Evolutionary conservation across 1,140 invertebrate species (phyloP).

Genomic region (Atta texana): DNA sequence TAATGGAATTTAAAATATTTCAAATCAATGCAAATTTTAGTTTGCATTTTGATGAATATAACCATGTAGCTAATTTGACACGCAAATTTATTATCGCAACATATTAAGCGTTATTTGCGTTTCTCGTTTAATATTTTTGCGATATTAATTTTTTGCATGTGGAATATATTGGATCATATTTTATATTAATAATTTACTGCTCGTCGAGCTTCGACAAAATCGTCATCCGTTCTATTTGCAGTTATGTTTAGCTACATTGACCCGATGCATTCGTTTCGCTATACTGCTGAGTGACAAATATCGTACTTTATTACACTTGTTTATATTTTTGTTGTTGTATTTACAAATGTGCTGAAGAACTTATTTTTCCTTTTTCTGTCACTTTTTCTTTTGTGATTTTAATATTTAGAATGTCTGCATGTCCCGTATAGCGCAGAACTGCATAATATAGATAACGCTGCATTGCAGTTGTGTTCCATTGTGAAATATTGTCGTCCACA

Average conservation of each 20-base stretch:
- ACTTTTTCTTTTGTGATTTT: neutral
- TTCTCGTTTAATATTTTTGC: neutral
- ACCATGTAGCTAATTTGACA: too few species aligned
- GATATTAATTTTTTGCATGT: neutral
- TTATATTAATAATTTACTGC: neutral
- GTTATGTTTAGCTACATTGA: neutral
- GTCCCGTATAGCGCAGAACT: slow-evolving; percentile 57
- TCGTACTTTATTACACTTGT: neutral
- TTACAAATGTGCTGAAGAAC: neutral
- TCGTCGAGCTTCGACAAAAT: neutral
- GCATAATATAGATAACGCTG: slow-evolving; percentile 71
- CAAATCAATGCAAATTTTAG: neutral
- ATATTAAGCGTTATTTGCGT: neutral
- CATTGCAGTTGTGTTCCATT: slow-evolving; percentile 65
- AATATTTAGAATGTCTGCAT: neutral
- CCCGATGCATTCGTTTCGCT: neutral
- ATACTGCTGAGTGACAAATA: neutral
- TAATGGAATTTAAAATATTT: neutral
- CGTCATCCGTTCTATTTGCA: slow-evolving; percentile 4
- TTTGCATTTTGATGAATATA: neutral
- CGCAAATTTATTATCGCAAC: neutral
- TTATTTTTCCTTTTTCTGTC: neutral
- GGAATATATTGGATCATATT: slow-evolving; percentile 17
- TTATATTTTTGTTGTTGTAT: neutral
- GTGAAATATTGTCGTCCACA: slow-evolving; percentile 22